Percentiles rank a stretch among this genome's conserved stretches.
Conservation (phyloP, 2,888 invertebrate species). For the Lysandra bellargus region DNA sequence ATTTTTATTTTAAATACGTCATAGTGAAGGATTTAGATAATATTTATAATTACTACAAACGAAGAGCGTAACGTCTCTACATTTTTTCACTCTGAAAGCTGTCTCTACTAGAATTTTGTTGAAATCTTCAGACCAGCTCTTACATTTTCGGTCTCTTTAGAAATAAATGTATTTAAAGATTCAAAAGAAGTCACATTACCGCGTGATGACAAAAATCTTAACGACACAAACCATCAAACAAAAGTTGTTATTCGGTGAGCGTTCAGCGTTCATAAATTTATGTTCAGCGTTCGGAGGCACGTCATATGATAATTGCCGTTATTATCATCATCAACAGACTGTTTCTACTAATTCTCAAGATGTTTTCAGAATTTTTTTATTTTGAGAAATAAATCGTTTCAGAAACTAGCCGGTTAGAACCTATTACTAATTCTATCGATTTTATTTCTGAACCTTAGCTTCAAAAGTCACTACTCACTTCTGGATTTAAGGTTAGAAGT, state of each 20-base stretch:
- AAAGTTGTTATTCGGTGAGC: constrained; percentile 7
- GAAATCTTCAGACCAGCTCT: not conserved
- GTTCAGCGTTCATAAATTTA: constrained; percentile 9
- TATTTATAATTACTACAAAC: not conserved
- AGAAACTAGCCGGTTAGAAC: too few relatives aligned
- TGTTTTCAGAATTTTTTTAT: not conserved
- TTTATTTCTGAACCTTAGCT: not conserved
- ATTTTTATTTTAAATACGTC: not conserved
- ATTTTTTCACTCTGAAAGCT: not conserved
- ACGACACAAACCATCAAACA: constrained; percentile 11
- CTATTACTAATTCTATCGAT: too few relatives aligned
- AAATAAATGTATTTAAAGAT: not conserved
- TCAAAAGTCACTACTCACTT: too few relatives aligned
- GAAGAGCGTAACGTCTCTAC: not conserved
- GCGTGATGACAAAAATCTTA: not conserved
- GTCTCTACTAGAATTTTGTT: not conserved
- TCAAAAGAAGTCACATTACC: constrained; percentile 11
- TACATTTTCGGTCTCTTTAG: not conserved
- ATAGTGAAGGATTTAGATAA: too few relatives aligned
- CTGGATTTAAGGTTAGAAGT: too few relatives aligned
- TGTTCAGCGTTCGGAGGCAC: constrained; percentile 12
- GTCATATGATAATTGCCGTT: not conserved
- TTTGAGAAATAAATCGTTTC: too few relatives aligned
- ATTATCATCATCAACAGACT: not conserved
- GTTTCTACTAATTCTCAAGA: too few relatives aligned